Base-by-base conservation (phyloP, 2,113 vertebrate genomes). In the Struthidea cinerea region DNA sequence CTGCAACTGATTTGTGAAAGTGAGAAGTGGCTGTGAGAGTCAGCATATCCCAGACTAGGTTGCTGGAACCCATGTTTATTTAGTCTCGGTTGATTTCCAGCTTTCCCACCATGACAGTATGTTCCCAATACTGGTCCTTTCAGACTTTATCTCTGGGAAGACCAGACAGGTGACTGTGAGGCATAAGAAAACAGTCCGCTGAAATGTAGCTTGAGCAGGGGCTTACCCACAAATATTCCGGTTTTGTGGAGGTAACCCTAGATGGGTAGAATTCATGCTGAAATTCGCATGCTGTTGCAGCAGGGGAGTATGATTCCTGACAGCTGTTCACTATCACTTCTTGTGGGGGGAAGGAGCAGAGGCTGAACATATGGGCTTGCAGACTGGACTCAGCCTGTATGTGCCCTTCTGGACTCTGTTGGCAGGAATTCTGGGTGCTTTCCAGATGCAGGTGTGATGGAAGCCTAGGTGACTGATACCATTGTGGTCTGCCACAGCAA, bases 301-400 rank as follows among this genome's bases (percentile, higher is more conserved):
- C 28, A 68, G 41, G 17, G 6, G 32, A 35, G 11, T 57, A 10
- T 44, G 33, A 57, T 44, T 87, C 35, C 26, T 87, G 77, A n/a
- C 17, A 71, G 57, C 61, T 87, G 56, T 61, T 94, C 37, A 30
- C 27, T 57, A 19, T 39, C 52, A 11, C 13, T 65, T 86, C 44
- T 53, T 52, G 23, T 52, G 3, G 27, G 33, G 32, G 32, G 37
- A 70, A 83, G 81, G 41, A 65, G 8, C 33, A 61, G 71, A 67
- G n/a, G 30, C 61, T 65, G 41, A 32, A 70, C 10, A 75, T 35
- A 39, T 32, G 18, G 50, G 6, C 16, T 79, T 73, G n/a, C 27
- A 60, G 81, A 7, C 16, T 79, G 16, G 18, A 33, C 47, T 49
- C 0, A 0, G 47, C 13, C 17, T 71, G 5, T 27, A 3, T 7